Evolutionary conservation across 2,888 invertebrate genomes (phyloP), one percentile per base, ranked within the genome.

Genomic region (Trichogramma dendrolimi): DNA sequence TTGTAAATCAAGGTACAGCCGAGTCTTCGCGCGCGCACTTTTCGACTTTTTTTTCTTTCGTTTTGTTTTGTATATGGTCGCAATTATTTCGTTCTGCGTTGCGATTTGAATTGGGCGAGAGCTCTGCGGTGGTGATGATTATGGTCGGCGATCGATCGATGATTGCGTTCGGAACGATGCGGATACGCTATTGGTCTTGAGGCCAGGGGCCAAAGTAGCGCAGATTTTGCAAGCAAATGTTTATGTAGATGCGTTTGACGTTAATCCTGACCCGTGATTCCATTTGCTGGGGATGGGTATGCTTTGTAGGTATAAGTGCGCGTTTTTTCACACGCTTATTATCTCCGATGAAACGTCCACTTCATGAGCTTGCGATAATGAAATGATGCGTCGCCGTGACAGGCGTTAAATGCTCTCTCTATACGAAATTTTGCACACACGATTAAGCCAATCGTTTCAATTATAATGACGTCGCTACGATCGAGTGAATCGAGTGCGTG

Each of bases 181-280:
- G 48, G 48, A 48, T 14, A 14, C 11, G 48, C 55, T 46, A 27
- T 2, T 27, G 27, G 27, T 27, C 27, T 27, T 27, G 27, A 7
- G 49, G 42, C 42, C 48, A 41, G 14, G 8, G 48, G 40, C 42
- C 56, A n/a, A 14, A 14, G 11, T n/a, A 5, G 10, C 56, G 47
- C 11, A 58, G 14, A 14, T 58, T 43, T 40, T 58, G 58, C 46
- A 58, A 51, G 51, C 40, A 58, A 27, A 58, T 58, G 42, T 5
- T 38, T 6, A 51, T 42, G 44, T 51, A 50, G 40, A 58, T 58
- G 38, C 39, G 48, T 14, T 44, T 43, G 39, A 58, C 58, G 58
- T 51, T 58, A 40, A 58, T 43, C 51, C 14, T 58, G 39, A 38
- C 11, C 38, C 58, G 58, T 39, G 58, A 44, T 38, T 58, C 58